Evolutionary conservation across 2,888 invertebrate species (phyloP), one percentile per base, ranked within the genome.

Genomic region (Xestia ashworthii): DNA sequence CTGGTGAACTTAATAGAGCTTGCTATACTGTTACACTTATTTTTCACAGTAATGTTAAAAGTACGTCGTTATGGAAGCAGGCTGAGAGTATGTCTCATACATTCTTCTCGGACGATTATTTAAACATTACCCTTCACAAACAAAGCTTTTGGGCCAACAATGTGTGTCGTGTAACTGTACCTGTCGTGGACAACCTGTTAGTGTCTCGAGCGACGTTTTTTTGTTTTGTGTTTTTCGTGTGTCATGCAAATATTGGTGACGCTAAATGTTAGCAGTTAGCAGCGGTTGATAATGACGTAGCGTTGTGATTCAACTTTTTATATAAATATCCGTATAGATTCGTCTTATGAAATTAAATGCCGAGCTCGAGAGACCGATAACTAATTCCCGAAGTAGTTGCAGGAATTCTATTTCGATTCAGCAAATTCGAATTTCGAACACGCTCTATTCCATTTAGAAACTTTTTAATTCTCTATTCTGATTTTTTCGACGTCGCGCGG

Each of bases 81-180:
- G 48, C 38, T 73, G 12, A 64, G 72, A 73, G 68, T 38, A 66
- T 68, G 69, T 66, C 68, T 69, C 67, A 73, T 76, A 76, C 53
- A 80, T 69, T 82, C 79, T 81, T 80, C 82, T 82, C 68, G 64
- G 70, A 74, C 82, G 71, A 83, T 84, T 84, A 82, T 80, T 76
- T 82, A 76, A 80, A 75, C 78, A 82, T 85, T 80, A 83, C 82
- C 76, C 76, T 87, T 83, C 75, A 81, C 77, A 80, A 81, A 88
- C 80, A 89, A 84, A 83, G 78, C 85, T 90, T 92, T 89, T 89
- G 83, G 90, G 88, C 82, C 89, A 87, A 87, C 87, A 89, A 93
- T 93, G 92, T 93, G 88, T 94, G 95, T 91, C 95, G 87, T 66
- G 74, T 95, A 95, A 94, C 95, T 89, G 95, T 95, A 87, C 77